Conservation (phyloP, 1,140 invertebrate species). For the Anastrepha obliqua region DNA sequence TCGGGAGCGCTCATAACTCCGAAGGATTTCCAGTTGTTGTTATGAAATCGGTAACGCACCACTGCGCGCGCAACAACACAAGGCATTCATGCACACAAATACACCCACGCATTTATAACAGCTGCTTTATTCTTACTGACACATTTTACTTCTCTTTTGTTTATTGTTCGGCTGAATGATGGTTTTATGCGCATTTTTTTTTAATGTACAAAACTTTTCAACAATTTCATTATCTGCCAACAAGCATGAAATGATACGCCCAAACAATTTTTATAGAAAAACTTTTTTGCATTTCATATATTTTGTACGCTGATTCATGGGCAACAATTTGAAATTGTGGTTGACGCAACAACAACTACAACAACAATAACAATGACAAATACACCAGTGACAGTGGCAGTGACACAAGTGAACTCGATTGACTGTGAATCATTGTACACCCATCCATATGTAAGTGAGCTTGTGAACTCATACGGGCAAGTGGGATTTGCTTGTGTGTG, state of each 20-base stretch:
- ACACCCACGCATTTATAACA: neutral
- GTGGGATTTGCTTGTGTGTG: no score
- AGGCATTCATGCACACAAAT: neutral
- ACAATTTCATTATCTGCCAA: constrained; percentile 45
- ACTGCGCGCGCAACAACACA: neutral
- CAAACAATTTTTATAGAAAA: constrained; percentile 41
- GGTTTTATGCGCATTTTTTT: neutral
- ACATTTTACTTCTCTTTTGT: neutral
- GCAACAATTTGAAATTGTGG: constrained; percentile 34
- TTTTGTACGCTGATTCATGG: neutral
- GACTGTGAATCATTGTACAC: neutral
- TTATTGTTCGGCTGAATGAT: neutral
- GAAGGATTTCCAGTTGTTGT: no score
- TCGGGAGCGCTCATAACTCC: no score
- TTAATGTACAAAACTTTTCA: constrained; percentile 15
- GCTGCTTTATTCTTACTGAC: neutral
- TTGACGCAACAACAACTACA: constrained; percentile 15
- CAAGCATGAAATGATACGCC: constrained; percentile 45
- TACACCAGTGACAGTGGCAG: neutral
- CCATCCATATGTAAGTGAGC: no score
- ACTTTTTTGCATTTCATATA: constrained; percentile 21
- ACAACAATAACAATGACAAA: neutral
- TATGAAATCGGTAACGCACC: no score
- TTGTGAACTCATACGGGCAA: no score
- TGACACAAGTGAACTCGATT: constrained; percentile 26